Evolutionary conservation across 2,797 vertebrate genomes (phyloP).

Genomic region (Dryobates pubescens): DNA sequence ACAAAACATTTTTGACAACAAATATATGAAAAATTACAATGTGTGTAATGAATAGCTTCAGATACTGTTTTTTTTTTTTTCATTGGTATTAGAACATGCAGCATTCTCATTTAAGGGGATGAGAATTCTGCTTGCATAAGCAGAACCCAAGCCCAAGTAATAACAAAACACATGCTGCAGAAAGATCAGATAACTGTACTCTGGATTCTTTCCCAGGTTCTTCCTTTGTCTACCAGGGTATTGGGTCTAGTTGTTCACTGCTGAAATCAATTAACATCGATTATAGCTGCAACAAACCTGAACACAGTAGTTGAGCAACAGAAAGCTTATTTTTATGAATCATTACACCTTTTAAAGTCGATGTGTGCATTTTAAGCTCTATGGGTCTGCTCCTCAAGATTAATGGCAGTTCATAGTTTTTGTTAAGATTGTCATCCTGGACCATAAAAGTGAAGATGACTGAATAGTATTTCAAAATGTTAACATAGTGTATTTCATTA

Average conservation of each 20-base stretch:
- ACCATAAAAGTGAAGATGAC: constrained; percentile 19
- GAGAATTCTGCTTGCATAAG: constrained; percentile 29
- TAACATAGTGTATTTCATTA: background rate
- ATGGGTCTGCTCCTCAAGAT: background rate
- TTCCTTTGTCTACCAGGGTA: constrained; percentile 53
- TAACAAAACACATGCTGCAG: constrained; percentile 13
- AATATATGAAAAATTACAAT: background rate
- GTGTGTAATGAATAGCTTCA: background rate
- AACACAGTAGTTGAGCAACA: constrained; percentile 43
- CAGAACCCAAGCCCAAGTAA: background rate
- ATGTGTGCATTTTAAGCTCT: background rate
- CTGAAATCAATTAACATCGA: constrained; percentile 33
- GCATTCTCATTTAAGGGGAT: background rate
- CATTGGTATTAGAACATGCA: background rate
- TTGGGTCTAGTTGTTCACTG: constrained; percentile 26
- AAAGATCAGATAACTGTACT: constrained; percentile 23
- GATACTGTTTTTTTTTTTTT: background rate
- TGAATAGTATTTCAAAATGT: constrained; percentile 41
- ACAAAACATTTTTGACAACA: background rate
- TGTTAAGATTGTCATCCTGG: background rate
- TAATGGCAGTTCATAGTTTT: background rate
- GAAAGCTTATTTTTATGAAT: background rate
- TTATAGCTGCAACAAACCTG: background rate
- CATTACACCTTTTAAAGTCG: accelerated
- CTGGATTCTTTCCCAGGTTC: constrained; percentile 48